Base-by-base conservation (phyloP, 2,888 invertebrate species). In the Mesorhabditis spiculigera region DNA sequence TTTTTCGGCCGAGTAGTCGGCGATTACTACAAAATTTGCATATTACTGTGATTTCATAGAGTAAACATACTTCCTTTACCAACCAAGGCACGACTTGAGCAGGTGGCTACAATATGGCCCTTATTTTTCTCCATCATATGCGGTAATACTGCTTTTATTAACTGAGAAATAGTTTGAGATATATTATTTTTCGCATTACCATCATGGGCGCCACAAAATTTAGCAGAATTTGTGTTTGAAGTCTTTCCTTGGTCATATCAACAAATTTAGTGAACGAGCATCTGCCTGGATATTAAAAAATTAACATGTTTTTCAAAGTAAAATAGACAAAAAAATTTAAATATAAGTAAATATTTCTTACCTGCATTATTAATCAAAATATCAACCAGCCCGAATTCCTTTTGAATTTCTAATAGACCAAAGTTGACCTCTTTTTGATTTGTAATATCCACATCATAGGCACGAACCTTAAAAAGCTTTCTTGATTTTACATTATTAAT, bases 1-100 rank as follows among this genome's bases (percentile, higher is more conserved):
- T n/a, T 50, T 50, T 50, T 50, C 58, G 10, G 58, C 58, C n/a
- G 58, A 50, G 58, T 50, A 50, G 58, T 50, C 58, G n/a, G 58
- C 58, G n/a, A 50, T 50, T 13, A 50, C 58, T 50, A n/a, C 8
- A 50, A n/a, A 50, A 13, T 50, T 50, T 50, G n/a, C 8, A 13
- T 10, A 50, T 13, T n/a, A 50, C 8, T 50, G 8, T 50, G 8
- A 50, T 13, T 50, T 10, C 2, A 50, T 50, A 50, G 8, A 13
- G 8, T 0, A 50, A 50, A 50, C 58, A 2, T 50, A 50, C 58
- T 50, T 50, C 58, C 58, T 50, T 50, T 50, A 10, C 58, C 58
- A 50, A 50, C 58, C 8, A 50, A n/a, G 58, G 58, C 58, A 10
- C 58, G 58, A 50, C 58, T 50, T n/a, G 58, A 50, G 58, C 58